Evolutionary conservation across 2,888 invertebrate genomes (phyloP).

Genomic region (Cynaeus angustus): DNA sequence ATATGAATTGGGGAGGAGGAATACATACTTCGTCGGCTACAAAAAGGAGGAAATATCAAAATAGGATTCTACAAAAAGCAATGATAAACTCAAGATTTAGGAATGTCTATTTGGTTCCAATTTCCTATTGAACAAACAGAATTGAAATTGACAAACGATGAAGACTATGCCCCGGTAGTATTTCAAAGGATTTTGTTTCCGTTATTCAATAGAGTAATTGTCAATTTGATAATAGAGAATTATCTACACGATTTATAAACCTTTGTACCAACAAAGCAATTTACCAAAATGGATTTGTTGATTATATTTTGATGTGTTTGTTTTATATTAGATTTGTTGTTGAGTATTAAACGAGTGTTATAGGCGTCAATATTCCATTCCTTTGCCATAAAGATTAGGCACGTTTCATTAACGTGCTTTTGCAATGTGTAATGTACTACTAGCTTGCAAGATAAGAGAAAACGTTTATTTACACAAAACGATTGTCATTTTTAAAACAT

Average conservation of each 20-base stretch:
- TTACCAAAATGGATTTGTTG: constrained; percentile 33
- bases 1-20: constrained; percentile 68
- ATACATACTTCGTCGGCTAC: constrained; percentile 63
- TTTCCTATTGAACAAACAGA: no score
- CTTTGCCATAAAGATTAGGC: background rate
- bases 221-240: background rate
- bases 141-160: no score
- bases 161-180: no score
- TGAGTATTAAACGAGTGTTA: no score
- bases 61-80: no score
- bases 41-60: constrained; percentile 29
- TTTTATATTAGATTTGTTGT: constrained; percentile 6
- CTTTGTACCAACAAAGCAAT: background rate
- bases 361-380: background rate
- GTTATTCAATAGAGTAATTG: background rate
- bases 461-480: no score
- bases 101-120: no score
- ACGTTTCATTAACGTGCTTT: background rate
- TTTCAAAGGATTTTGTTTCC: no score
- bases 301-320: constrained; percentile 11
- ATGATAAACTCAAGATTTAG: no score
- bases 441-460: no score
- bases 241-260: constrained; percentile 12
- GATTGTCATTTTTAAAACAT: no score
- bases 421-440: background rate